Evolutionary conservation across 23 tunicate species (phyloP).

Genomic region (Ascidia mentula): DNA sequence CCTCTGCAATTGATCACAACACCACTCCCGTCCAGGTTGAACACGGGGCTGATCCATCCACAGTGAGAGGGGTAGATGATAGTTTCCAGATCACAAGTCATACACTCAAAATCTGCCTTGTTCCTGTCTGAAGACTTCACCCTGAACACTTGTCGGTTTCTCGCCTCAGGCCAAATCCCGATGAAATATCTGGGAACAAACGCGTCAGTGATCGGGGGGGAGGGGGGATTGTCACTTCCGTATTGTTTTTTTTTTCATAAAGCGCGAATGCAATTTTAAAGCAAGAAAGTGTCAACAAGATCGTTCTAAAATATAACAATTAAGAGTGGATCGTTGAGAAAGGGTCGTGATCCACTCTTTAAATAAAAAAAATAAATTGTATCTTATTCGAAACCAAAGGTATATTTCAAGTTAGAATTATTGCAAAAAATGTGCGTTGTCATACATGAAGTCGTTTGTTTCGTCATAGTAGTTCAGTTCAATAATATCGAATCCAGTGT

Average conservation of each 20-base stretch:
- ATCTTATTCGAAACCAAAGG: no score
- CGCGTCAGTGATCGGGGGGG: no score
- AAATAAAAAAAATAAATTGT: no score
- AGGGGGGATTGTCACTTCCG: no score
- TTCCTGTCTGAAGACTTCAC: constrained; percentile 31
- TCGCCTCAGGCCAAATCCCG: constrained; percentile 56
- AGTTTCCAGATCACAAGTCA: constrained; percentile 70
- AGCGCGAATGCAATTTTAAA: no score
- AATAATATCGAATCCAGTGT: constrained; percentile 72
- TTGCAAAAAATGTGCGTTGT: no score
- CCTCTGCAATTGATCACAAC: constrained; percentile 93
- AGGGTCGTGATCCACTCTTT: no score
- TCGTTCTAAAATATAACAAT: no score
- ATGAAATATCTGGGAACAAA: constrained; percentile 56
- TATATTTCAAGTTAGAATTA: no score
- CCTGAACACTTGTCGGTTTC: constrained; percentile 70
- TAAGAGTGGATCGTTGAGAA: no score
- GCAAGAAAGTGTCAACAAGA: no score
- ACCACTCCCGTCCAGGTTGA: constrained; percentile 38
- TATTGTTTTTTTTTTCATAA: no score
- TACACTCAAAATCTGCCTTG: constrained; percentile 55
- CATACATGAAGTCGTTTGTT: constrained; percentile 63
- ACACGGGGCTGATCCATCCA: constrained; percentile 71
- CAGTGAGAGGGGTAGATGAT: constrained; percentile 48
- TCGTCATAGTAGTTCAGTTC: constrained; percentile 61